Base-by-base conservation (phyloP, 2,888 invertebrate species). In the Neocrepidodera transversa region DNA sequence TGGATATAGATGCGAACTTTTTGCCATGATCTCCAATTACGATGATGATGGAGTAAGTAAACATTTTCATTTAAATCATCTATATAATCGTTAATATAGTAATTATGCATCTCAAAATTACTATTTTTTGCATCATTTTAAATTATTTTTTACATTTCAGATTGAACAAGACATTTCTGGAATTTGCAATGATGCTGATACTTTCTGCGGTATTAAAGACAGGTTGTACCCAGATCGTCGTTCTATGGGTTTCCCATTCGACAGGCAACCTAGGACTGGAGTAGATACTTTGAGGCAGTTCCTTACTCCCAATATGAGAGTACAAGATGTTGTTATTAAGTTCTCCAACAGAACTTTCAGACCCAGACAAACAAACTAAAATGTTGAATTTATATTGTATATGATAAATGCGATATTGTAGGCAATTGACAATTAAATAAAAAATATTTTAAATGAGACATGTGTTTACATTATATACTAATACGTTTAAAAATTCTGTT, bases 241-340 rank as follows among this genome's bases (percentile, higher is more conserved):
- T 58, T 78, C 90, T 2, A 94, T 94, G 93, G 94, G 94, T 35
- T 94, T 84, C 81, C 94, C 94, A 10, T 89, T 90, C 83, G 88
- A 90, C 76, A 81, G 90, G 16, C 80, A 84, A 52, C 84, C 87
- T 10, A 81, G 86, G 0, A 73, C 76, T 18, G 82, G 84, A 1
- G 87, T 85, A 58, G 79, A 81, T 70, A 82, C 82, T 0, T 78
- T 92, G 43, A 67, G 76, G 0, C 86, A 88, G 75, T 93, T 93
- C 83, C 76, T 91, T 10, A 85, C 87, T 1, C 81, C 85, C 1
- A 92, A 92, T 74, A 92, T 92, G 92, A 79, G 81, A 3, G 82
- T 85, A 1, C 82, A 84, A 42, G 87, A 89, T 68, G 78, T 91
- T 49, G 83, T 79, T 6, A 85, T 92, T 65, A 79, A 79, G 16